Evolutionary conservation across 2,113 vertebrate genomes (phyloP).

Genomic region (Petromus typicus): DNA sequence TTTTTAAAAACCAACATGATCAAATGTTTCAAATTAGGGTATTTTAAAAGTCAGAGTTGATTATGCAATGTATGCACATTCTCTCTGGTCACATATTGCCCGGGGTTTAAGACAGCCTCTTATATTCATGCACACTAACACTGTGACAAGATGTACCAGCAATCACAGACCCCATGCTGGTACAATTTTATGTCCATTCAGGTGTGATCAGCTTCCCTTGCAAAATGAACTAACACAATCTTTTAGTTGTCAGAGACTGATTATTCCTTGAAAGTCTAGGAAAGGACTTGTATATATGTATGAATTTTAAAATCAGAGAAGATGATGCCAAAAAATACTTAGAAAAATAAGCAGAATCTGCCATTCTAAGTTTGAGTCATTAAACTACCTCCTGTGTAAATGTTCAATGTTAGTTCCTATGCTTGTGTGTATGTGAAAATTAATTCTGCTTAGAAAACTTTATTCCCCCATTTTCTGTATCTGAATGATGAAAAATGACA

Average conservation of each 20-base stretch:
- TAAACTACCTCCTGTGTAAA: background rate
- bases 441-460: background rate
- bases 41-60: background rate
- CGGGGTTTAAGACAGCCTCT: background rate
- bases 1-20: background rate
- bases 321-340: background rate
- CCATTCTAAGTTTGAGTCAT: background rate
- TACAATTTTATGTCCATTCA: background rate
- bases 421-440: background rate
- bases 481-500: background rate
- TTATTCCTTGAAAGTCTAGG: background rate
- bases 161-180: background rate
- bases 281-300: background rate
- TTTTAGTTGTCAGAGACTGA: background rate
- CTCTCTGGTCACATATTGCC: background rate
- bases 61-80: background rate
- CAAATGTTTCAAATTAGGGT: background rate
- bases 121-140: background rate
- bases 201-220: background rate
- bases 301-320: conserved; percentile 5
- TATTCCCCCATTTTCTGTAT: background rate
- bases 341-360: background rate
- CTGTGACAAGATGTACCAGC: background rate
- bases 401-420: background rate
- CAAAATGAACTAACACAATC: conserved; percentile 5